Conservation (phyloP, 2,113 vertebrate species). For the Cercocebus atys region DNA sequence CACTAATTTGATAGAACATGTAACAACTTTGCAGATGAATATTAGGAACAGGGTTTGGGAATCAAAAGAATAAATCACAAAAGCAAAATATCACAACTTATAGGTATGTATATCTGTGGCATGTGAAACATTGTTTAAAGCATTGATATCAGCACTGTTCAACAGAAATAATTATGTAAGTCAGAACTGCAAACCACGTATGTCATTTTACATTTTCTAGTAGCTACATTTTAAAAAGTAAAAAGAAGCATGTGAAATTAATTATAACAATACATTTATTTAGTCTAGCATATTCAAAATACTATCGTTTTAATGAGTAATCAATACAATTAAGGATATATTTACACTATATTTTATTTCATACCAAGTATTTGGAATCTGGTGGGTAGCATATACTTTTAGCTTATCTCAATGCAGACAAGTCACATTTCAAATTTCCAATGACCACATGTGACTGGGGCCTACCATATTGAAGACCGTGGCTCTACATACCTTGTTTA, state of each 20-base stretch:
- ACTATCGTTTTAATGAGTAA: neutral
- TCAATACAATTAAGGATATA: neutral
- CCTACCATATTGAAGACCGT: accelerated
- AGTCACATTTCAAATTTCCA: neutral
- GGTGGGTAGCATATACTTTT: neutral
- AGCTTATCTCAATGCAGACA: neutral
- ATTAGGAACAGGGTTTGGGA: neutral
- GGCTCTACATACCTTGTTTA: neutral
- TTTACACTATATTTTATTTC: neutral
- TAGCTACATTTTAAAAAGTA: neutral
- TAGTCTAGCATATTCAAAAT: neutral
- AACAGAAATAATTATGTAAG: neutral
- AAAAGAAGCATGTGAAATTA: neutral
- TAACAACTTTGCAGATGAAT: neutral
- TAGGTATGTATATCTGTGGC: neutral
- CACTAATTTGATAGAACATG: neutral
- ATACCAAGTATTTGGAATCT: neutral
- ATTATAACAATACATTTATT: neutral
- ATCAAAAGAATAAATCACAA: neutral
- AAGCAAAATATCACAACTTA: neutral
- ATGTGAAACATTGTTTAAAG: neutral
- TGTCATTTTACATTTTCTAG: neutral
- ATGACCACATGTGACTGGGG: neutral
- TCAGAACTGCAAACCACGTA: neutral
- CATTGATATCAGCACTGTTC: too few species aligned